Percentiles rank a stretch among this genome's conserved stretches.
Evolutionary conservation across 2,113 vertebrate species (phyloP).

Genomic region (Erythrolamprus reginae): DNA sequence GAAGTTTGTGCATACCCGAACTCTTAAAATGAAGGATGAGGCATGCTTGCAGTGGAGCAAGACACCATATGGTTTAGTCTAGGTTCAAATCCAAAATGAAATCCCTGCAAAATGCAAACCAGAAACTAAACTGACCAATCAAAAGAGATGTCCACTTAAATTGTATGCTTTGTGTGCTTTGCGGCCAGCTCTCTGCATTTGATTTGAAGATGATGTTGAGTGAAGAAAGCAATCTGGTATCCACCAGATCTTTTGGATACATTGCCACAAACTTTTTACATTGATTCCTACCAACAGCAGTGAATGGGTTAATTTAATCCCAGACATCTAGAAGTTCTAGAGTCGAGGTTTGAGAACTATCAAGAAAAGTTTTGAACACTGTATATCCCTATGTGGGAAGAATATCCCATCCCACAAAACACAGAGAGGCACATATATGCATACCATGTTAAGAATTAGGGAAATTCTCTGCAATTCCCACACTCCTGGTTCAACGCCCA

Average conservation of each 20-base stretch:
- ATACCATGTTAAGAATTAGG: background rate
- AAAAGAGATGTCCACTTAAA: background rate
- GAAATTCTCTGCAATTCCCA: rapidly evolving
- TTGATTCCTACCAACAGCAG: background rate
- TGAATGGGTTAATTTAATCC: background rate
- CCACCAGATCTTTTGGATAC: background rate
- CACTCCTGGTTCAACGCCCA: background rate
- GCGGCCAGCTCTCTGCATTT: background rate
- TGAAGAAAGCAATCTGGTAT: background rate
- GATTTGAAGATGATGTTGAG: background rate
- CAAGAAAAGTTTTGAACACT: background rate
- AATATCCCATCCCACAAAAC: no score
- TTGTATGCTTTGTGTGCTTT: background rate
- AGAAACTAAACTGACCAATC: background rate
- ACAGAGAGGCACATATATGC: no score
- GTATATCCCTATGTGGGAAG: background rate
- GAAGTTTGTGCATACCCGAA: background rate
- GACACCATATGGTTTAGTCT: background rate
- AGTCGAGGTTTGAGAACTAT: background rate
- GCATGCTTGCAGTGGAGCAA: background rate
- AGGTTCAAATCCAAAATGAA: background rate
- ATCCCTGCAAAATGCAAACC: background rate
- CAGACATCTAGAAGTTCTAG: background rate
- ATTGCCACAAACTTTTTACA: background rate
- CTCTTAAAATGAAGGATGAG: background rate